Base-by-base conservation (phyloP, 30 jellyfish, hydroid and myxozoan species). In the Hydractinia symbiolongicarpus region DNA sequence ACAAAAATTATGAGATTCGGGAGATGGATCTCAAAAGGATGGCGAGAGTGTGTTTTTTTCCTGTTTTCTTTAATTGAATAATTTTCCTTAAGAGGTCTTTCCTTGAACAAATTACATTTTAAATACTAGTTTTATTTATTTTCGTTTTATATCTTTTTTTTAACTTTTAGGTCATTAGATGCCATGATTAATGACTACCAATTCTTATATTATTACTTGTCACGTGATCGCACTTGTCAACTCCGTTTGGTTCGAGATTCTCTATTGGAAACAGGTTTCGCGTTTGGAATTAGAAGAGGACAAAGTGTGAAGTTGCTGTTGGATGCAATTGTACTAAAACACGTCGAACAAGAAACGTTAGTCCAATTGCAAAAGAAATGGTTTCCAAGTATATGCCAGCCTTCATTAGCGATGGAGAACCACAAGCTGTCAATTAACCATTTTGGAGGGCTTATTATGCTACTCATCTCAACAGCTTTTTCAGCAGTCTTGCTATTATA, bases 171-270 rank as follows among this genome's bases (percentile, higher is more conserved):
- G 52, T n/a, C 74, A 13, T 13, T 89, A 9, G 74, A 83, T 40
- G 96, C 95, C 19, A 71, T 79, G 84, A 84, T 89, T 54, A 57
- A 9, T 55, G 96, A 89, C 20, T 83, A 81, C 52, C 53, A 71
- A 16, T 71, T 79, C 58, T 58, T 89, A 75, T 81, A 72, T 16
- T 67, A 76, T 68, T 79, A 84, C 88, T 62, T 83, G 52, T 54
- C 90, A 49, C 73, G 80, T 7, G 93, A 89, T 55, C 61, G 83
- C 11, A 81, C 78, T 11, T 89, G 96, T 79, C 55, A 70, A 55
- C 83, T 89, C 30, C 75, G 76, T 13, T 19, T 81, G 50, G 69
- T 73, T 11, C 81, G 69, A 78, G 88, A 84, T 57, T 19, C 88
- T 5, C 50, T 78, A 49, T 85, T 75, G 7, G 61, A 66, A 7